Evolutionary conservation across 1,140 invertebrate genomes (phyloP), one percentile per base, ranked within the genome.

Genomic region (Amphibalanus amphitrite): DNA sequence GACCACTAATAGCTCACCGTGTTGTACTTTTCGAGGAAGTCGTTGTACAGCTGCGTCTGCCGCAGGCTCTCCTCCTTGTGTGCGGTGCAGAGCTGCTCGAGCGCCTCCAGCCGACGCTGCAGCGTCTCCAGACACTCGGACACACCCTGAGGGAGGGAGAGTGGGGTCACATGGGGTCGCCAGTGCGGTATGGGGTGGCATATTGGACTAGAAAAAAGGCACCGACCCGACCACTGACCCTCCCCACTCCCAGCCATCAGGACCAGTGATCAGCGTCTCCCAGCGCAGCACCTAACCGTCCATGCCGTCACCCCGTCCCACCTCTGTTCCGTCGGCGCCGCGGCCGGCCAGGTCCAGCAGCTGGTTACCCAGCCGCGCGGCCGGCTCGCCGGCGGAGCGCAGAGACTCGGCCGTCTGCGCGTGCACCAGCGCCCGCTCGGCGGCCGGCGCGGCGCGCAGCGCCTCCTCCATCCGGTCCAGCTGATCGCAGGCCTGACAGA

Each of bases 51-150:
- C 74, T 85, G 82, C 33, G 86, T 86, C 23, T 88, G 83, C 75
- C 87, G 83, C 69, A 88, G 79, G 75, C 88, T 89, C 79, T 91
- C 87, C 78, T 90, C 88, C 71, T 83, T 84, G 75, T 89, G 85
- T 30, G 86, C 85, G 17, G 86, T 86, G 76, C 89, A 91, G 29
- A 86, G 80, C 69, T 86, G 82, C 71, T 86, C 82, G 40, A 92
- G 80, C 68, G 85, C 80, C 17, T 86, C 84, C 79, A 90, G 89
- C 70, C 86, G 84, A 74, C 87, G 87, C 80, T 92, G 88, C 73
- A 93, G 81, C 78, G 90, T 87, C 74, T 89, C 86, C 10, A 92
- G 83, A 4, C 82, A 83, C 71, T 82, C 79, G 77, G 83, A 86
- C 1, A 90, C 82, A 69, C 88, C 87, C 82, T 85, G 47, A 20